Conservation (phyloP, 2,888 invertebrate species). For the Metellina segmentata region DNA sequence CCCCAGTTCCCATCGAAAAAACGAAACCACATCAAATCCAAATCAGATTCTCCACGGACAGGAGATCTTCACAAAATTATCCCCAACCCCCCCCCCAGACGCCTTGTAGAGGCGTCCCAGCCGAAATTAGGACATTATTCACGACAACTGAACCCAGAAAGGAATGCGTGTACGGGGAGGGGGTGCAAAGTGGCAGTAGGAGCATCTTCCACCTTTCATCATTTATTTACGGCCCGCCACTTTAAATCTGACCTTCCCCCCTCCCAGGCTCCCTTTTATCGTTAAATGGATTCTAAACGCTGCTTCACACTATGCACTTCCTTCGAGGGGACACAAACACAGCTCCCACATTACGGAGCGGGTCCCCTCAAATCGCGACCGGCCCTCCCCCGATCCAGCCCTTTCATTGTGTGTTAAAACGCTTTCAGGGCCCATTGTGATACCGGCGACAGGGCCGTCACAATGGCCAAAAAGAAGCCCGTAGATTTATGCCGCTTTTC, state of each 20-base stretch:
- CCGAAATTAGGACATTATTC: slow-evolving; percentile 65
- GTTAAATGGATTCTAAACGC: slow-evolving; percentile 70
- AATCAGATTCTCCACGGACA: neutral
- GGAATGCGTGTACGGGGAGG: slow-evolving; percentile 1
- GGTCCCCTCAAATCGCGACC: slow-evolving; percentile 47
- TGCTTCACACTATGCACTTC: slow-evolving; percentile 29
- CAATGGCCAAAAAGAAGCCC: slow-evolving; percentile 59
- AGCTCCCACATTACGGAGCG: slow-evolving; percentile 55
- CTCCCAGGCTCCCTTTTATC: slow-evolving; percentile 17
- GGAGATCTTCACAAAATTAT: slow-evolving; percentile 7
- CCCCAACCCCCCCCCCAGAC: neutral
- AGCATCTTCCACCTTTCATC: slow-evolving; percentile 66
- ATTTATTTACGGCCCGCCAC: slow-evolving; percentile 63
- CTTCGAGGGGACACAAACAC: slow-evolving; percentile 4
- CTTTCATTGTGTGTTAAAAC: slow-evolving; percentile 53
- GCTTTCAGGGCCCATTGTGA: slow-evolving; percentile 54
- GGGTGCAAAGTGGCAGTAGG: slow-evolving; percentile 27
- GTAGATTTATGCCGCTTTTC: slow-evolving; percentile 54
- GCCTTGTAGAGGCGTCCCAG: neutral
- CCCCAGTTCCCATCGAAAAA: too few relatives aligned
- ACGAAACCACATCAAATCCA: too few relatives aligned
- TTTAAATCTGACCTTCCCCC: slow-evolving; percentile 39
- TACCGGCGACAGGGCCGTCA: slow-evolving; percentile 41
- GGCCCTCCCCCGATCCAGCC: slow-evolving; percentile 31
- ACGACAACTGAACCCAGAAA: slow-evolving; percentile 4